Conservation (phyloP, 2,797 vertebrate genomes). For the Cottoperca gobio region DNA sequence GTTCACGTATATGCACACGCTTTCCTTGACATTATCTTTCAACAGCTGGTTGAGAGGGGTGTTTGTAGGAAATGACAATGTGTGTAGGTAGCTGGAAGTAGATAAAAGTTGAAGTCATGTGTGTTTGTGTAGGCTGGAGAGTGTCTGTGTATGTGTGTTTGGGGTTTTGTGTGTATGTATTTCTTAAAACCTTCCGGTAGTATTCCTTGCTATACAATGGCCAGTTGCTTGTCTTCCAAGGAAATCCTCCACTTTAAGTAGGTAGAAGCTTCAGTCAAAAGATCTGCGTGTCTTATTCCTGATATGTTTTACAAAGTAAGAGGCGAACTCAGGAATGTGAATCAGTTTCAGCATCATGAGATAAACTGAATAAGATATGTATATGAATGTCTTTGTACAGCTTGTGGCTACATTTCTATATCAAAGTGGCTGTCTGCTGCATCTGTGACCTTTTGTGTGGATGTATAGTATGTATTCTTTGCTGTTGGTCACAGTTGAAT, state of each 20-base stretch:
- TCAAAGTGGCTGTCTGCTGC: constrained; percentile 54
- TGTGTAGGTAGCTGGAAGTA: neutral
- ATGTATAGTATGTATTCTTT: too few species aligned
- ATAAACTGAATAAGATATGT: constrained; percentile 35
- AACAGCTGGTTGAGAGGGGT: neutral
- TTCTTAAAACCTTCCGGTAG: neutral
- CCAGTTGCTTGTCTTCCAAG: neutral
- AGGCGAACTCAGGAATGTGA: neutral
- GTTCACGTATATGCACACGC: too few species aligned
- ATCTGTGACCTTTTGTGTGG: neutral
- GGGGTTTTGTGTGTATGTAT: neutral
- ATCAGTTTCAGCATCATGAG: constrained; percentile 1
- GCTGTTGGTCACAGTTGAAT: too few species aligned
- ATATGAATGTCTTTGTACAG: constrained; percentile 26
- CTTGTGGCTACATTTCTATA: constrained; percentile 52
- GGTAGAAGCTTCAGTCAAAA: neutral
- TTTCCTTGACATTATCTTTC: neutral
- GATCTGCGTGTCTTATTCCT: neutral
- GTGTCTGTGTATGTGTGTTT: neutral
- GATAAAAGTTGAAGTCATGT: neutral
- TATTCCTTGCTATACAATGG: neutral
- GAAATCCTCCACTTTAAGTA: neutral
- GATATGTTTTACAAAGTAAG: neutral
- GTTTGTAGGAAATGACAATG: constrained; percentile 5
- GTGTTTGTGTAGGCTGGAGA: neutral